Evolutionary conservation across 2,888 invertebrate genomes (phyloP).

Genomic region (Polylopha cassiicola): DNA sequence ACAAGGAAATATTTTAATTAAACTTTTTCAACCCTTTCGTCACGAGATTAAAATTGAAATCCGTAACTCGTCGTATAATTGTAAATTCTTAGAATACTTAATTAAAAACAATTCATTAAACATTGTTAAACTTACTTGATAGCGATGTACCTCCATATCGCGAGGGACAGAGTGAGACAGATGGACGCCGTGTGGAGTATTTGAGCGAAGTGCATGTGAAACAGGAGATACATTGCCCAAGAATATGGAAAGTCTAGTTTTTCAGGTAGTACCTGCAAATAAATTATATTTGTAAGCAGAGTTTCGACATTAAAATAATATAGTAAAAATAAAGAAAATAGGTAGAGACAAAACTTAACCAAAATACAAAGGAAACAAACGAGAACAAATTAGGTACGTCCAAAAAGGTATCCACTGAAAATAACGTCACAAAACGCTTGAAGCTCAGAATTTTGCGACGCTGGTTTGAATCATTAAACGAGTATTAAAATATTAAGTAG

Average conservation of each 20-base stretch:
- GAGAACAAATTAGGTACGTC: too few species aligned
- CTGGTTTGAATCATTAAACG: too few species aligned
- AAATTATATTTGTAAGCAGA: not conserved
- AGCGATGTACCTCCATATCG: slow-evolving; percentile 92
- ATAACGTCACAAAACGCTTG: too few species aligned
- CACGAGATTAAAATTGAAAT: slow-evolving; percentile 4
- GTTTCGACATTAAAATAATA: too few species aligned
- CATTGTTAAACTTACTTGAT: slow-evolving; percentile 84
- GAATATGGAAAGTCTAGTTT: slow-evolving; percentile 69
- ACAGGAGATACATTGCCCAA: slow-evolving; percentile 84
- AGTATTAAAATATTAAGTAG: too few species aligned
- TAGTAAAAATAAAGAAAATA: too few species aligned
- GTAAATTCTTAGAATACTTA: not conserved
- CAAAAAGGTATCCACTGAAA: too few species aligned
- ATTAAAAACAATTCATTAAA: not conserved
- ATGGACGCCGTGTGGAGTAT: slow-evolving; percentile 90
- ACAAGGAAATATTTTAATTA: slow-evolving; percentile 9
- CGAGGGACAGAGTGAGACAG: slow-evolving; percentile 86
- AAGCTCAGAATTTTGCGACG: too few species aligned
- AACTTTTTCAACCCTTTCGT: slow-evolving; percentile 6
- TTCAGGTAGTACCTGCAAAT: slow-evolving; percentile 57
- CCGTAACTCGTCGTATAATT: not conserved
- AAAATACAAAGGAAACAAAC: too few species aligned
- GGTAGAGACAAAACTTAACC: too few species aligned
- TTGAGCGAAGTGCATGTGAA: slow-evolving; percentile 89